Conservation (phyloP, 2,888 invertebrate species). For the Erebia epiphron region DNA sequence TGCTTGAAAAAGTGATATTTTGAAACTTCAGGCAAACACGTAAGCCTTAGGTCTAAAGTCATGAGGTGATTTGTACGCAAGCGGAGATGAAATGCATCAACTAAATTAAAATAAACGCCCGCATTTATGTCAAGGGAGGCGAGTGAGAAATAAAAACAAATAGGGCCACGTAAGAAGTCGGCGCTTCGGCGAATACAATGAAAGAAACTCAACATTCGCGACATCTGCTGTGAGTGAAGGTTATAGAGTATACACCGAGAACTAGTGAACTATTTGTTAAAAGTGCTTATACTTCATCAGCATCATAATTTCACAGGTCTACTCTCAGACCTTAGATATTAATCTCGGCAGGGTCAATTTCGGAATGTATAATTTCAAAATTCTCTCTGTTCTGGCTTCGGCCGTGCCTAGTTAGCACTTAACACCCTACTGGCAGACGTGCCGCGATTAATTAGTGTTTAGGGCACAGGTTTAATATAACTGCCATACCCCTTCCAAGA, state of each 20-base stretch:
- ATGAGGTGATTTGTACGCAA: background rate
- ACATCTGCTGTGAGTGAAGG: conserved; percentile 33
- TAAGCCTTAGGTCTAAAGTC: background rate
- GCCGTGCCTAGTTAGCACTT: too few species aligned
- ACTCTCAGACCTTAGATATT: too few species aligned
- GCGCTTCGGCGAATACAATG: conserved; percentile 29
- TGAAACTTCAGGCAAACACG: background rate
- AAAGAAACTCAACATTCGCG: conserved; percentile 31
- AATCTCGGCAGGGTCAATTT: too few species aligned
- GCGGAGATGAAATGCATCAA: background rate
- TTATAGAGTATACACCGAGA: conserved; percentile 10
- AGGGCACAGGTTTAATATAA: too few species aligned
- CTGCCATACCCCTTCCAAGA: too few species aligned
- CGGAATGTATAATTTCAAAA: too few species aligned
- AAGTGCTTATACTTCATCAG: background rate
- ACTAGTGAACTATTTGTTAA: background rate
- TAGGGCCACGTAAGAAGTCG: conserved; percentile 18
- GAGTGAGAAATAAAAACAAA: conserved; percentile 24
- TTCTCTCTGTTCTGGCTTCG: too few species aligned
- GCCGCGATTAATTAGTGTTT: too few species aligned
- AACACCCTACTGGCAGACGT: too few species aligned
- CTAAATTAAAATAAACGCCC: conserved; percentile 20
- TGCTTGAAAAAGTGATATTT: too few species aligned
- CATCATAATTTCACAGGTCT: too few species aligned
- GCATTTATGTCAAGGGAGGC: conserved; percentile 27